Percentiles rank a stretch among this genome's conserved stretches.
These are phyloP conservation scores for Callorhinus ursinus DNA, from an alignment of 2,113 vertebrate genomes.

Conservation along the genomic window DNA sequence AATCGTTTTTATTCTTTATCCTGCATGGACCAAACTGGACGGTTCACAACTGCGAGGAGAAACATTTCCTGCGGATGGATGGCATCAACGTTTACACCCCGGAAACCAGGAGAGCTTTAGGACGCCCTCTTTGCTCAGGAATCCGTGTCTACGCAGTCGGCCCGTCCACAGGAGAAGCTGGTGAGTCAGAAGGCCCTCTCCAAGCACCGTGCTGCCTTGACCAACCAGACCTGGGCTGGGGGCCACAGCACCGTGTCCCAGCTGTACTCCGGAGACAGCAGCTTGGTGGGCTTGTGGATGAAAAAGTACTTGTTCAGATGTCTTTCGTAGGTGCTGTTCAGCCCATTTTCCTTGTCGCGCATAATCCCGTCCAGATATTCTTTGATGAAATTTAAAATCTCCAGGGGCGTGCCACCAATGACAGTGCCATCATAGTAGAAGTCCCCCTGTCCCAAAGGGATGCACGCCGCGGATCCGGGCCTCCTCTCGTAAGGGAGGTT, in stretches of 20 bases:
- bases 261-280: conserved; percentile 79
- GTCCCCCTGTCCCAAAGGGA: conserved; percentile 61
- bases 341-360: not conserved
- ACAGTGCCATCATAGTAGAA: conserved; percentile 59
- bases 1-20: not conserved
- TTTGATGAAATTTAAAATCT: conserved; percentile 8
- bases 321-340: conserved; percentile 69
- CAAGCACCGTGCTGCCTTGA: not conserved
- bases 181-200: accelerated
- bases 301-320: conserved; percentile 80
- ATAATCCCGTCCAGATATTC: accelerated
- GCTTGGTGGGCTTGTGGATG: conserved; percentile 69
- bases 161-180: not conserved
- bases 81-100: not conserved
- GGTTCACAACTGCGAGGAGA: accelerated
- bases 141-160: accelerated
- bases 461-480: not conserved
- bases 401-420: conserved; percentile 53
- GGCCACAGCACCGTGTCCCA: conserved; percentile 58
- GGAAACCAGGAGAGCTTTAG: not conserved
- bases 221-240: accelerated
- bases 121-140: not conserved
- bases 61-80: not conserved
- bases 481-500: conserved; percentile 65
- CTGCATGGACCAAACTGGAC: not conserved